phyloP scores from a whole-genome alignment of 2,888 invertebrate genomes.

The Nasonovia ribisnigri region DNA sequence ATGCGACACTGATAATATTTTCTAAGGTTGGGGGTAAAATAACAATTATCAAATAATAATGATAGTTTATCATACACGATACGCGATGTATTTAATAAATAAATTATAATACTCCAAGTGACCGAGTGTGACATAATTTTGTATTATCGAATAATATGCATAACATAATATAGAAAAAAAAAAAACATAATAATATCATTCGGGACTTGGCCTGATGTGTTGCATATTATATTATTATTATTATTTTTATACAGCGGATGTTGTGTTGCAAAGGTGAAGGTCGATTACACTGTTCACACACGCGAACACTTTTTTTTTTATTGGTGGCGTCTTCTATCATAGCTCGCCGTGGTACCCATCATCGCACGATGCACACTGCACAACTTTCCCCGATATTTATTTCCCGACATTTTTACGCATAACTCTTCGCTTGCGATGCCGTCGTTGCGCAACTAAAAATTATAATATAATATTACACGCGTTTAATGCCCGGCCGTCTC shows the following conservation, averaged over 20 bases:
- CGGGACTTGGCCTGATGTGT: neutral
- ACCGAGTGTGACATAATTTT: conserved; percentile 25
- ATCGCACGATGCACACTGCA: neutral
- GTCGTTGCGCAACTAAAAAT: conserved; percentile 16
- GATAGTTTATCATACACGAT: no score
- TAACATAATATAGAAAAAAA: neutral
- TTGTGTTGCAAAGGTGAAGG: conserved; percentile 54
- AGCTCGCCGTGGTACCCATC: neutral
- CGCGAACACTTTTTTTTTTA: neutral
- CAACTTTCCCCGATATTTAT: conserved; percentile 46
- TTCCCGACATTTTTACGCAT: neutral
- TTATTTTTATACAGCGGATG: neutral
- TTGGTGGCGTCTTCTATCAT: conserved; percentile 29
- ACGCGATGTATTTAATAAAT: neutral
- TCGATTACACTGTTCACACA: conserved; percentile 44
- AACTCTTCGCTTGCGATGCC: neutral
- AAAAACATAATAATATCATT: neutral
- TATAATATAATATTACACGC: neutral
- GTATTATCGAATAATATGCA: neutral
- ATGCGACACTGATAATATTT: neutral
- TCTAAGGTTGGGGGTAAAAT: neutral
- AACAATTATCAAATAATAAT: neutral
- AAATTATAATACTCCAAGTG: neutral
- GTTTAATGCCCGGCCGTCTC: neutral
- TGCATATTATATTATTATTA: neutral